Base-by-base conservation (phyloP, 2,113 vertebrate species). In the Lepus europaeus region DNA sequence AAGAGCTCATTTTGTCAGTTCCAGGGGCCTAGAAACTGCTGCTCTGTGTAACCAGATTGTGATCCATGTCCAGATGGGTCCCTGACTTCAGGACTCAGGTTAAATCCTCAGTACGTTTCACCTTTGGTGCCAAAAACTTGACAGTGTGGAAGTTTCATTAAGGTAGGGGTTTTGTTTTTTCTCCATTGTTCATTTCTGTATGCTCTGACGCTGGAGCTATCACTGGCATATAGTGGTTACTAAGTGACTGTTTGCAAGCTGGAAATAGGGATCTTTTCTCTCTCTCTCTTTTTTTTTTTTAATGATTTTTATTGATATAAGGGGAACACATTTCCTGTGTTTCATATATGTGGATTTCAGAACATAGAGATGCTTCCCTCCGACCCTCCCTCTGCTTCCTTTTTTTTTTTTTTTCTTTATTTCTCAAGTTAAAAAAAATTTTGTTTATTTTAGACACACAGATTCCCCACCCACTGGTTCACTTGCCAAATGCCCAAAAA, bases 21-120 rank as follows among this genome's bases (percentile, higher is more conserved):
- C 33, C 77, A 66, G 74, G 61, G 29, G 33, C 13, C 53, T 11
- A 36, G 29, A 88, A 78, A 79, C 45, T 22, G 19, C 25, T 73
- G 29, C 11, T 88, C 39, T 84, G 53, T 80, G 72, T 84, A 86
- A 89, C 51, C 9, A 36, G 51, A 9, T 63, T 85, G 92, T 96
- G 92, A 61, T 70, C 85, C 6, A 2, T 61, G 31, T 93, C 59
- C 80, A 59, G 53, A 7, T 39, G 66, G 61, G 29, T 20, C 61
- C 80, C 45, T 45, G 19, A 77, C 22, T 64, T 94, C 14, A 14
- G 84, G 29, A 87, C 82, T 74, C 29, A 10, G n/a, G 19, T 89
- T 79, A 93, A 84, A 91, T 51, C 25, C 27, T 19, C 68, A 78
- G 20, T 39, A 45, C 51, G 12, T 39, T 93, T 94, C 39, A 16